Evolutionary conservation across 2,797 vertebrate genomes (phyloP).

Genomic region (Pseudochaenichthys georgianus): DNA sequence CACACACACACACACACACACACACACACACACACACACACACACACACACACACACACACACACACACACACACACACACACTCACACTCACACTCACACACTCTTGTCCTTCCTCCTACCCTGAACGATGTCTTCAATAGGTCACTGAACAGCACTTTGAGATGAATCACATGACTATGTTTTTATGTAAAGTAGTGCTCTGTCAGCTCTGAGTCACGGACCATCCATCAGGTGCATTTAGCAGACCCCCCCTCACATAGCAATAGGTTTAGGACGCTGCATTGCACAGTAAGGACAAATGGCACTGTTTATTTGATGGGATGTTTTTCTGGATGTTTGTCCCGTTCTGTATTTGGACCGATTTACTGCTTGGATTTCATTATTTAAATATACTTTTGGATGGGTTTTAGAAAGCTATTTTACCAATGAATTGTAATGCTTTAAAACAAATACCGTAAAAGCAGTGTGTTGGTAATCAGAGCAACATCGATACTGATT

Average conservation of each 20-base stretch:
- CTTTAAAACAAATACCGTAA: conserved; percentile 15
- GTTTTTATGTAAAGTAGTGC: conserved; percentile 59
- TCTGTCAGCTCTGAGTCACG: conserved; percentile 56
- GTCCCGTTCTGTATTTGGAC: neutral
- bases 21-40: too few relatives aligned
- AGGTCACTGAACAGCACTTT: conserved; percentile 43
- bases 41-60: too few relatives aligned
- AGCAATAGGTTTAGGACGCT: conserved; percentile 49
- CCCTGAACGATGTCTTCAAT: conserved; percentile 50
- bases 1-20: too few relatives aligned
- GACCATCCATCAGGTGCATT: conserved; percentile 64
- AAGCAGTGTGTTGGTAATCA: conserved; percentile 36
- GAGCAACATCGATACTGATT: conserved; percentile 42
- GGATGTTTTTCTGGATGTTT: too few relatives aligned
- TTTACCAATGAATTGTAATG: neutral
- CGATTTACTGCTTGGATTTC: conserved; percentile 31
- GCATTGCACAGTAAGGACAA: conserved; percentile 54
- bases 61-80: neutral
- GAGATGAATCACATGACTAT: conserved; percentile 62
- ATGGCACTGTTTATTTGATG: conserved; percentile 49
- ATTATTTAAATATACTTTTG: conserved; percentile 9
- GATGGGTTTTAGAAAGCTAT: neutral
- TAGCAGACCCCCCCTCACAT: conserved; percentile 26
- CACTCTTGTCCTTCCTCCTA: conserved; percentile 35
- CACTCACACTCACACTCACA: too few relatives aligned